Base-by-base conservation (phyloP, 2,888 invertebrate species). In the Xanthostigma xanthostigma region DNA sequence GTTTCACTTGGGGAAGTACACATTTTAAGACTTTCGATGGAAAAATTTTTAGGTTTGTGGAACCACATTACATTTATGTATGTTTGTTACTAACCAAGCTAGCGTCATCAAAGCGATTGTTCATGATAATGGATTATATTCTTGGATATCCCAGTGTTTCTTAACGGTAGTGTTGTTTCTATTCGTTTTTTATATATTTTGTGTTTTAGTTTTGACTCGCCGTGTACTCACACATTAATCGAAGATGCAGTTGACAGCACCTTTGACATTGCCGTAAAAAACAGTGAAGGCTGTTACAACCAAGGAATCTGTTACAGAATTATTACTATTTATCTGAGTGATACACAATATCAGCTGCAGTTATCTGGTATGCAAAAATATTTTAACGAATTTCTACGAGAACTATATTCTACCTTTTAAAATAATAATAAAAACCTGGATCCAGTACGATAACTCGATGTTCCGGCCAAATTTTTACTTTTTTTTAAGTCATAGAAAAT, bases 11-110 rank as follows among this genome's bases (percentile, higher is more conserved):
- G 91, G 80, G 81, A 27, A 84, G 84, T 36, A 72, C 75, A 12
- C 89, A 90, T 65, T 82, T 82, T 57, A 85, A 88, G 64, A 89
- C 90, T 0, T 91, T 91, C 59, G 90, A 92, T 66, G 88, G 88
- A 8, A 75, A 77, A 57, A 75, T 89, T 43, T 82, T 77, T 59
- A 81, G 79, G 81, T 81, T 66, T 47, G 41, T 46, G 17, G 17
- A 17, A 17, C 17, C 4, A 17, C n/a, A n/a, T n/a, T n/a, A n/a
- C n/a, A n/a, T n/a, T n/a, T n/a, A n/a, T n/a, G n/a, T 14, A 33
- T 34, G 50, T 44, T 12, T 33, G 6, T 52, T 3, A 2, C 12
- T 49, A 39, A 3, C 41, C 11, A 41, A 41, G 33, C 43, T 36
- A 43, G 36, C 39, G 36, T 46, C 35, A 49, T 12, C 44, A 41